Evolutionary conservation across 2,888 invertebrate genomes (phyloP).

Genomic region (Himalopsyche anomala): DNA sequence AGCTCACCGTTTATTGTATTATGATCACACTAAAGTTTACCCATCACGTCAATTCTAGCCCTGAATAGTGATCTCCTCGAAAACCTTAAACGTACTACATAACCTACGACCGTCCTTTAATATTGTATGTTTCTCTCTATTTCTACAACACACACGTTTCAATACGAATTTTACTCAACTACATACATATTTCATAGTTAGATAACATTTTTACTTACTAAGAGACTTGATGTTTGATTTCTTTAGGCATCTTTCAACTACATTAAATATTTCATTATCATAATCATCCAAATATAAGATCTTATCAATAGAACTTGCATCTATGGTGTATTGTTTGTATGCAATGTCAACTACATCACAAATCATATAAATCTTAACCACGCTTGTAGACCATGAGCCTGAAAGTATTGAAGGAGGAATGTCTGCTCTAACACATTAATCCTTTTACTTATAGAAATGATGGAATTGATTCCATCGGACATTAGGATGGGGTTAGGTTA

Average conservation of each 20-base stretch:
- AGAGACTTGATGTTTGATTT: conserved; percentile 18
- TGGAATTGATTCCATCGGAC: too few relatives aligned
- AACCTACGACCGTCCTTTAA: not conserved
- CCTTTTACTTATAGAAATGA: too few relatives aligned
- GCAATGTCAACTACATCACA: too few relatives aligned
- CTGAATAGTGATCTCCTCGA: conserved; percentile 22
- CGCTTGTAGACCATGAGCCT: too few relatives aligned
- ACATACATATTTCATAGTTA: conserved; percentile 45
- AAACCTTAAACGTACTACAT: conserved; percentile 27
- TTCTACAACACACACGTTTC: conserved; percentile 27
- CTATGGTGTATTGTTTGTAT: too few relatives aligned
- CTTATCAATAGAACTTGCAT: too few relatives aligned
- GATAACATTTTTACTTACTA: conserved; percentile 14
- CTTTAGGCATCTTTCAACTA: conserved; percentile 10
- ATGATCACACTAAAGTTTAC: conserved; percentile 56
- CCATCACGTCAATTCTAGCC: conserved; percentile 40
- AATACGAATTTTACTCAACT: conserved; percentile 6
- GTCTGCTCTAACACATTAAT: too few relatives aligned
- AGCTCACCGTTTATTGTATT: conserved; percentile 60
- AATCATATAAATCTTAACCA: too few relatives aligned
- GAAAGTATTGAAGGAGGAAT: too few relatives aligned
- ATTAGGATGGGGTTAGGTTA: too few relatives aligned
- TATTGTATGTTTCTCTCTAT: conserved; percentile 2
- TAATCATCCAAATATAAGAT: too few relatives aligned
- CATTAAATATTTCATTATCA: not conserved